Percentiles rank a stretch among this genome's conserved stretches.
These are phyloP conservation scores for Ctenicera cuprea DNA, from an alignment of 2,888 invertebrate species.

Conservation along the genomic window DNA sequence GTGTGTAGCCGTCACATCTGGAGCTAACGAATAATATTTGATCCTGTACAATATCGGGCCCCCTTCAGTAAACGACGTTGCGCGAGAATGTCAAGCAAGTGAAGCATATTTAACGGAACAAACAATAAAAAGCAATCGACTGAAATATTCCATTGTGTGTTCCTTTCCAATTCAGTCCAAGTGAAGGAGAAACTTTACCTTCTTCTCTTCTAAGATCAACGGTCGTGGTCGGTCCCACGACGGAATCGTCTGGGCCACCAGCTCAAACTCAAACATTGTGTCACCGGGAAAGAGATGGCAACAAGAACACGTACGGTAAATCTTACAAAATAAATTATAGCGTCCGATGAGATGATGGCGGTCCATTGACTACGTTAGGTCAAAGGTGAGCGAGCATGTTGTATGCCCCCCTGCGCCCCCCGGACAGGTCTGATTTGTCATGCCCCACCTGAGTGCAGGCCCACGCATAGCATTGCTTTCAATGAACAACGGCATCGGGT, in stretches of 20 bases:
- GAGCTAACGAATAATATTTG: conserved; percentile 44
- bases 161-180: conserved; percentile 36
- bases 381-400: conserved; percentile 70
- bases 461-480: conserved; percentile 68
- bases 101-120: conserved; percentile 50
- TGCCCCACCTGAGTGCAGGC: conserved; percentile 68
- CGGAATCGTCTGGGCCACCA: conserved; percentile 27
- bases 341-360: conserved; percentile 70
- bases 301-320: conserved; percentile 57
- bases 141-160: conserved; percentile 55
- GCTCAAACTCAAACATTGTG: conserved; percentile 26
- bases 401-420: conserved; percentile 60
- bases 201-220: not conserved
- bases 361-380: conserved; percentile 70
- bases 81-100: conserved; percentile 43
- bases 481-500: conserved; percentile 58
- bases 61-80: conserved; percentile 48
- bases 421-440: conserved; percentile 69
- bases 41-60: conserved; percentile 55
- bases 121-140: conserved; percentile 49
- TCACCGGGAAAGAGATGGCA: conserved; percentile 54
- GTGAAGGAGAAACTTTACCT: not conserved
- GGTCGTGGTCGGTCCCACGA: not conserved
- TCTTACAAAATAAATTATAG: conserved; percentile 67
- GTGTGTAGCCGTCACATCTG: not conserved